A percentile compares a stretch with the other conserved stretches of the same genome.
Conservation (phyloP, 2,113 vertebrate genomes). For the Hiodon tergisus region DNA sequence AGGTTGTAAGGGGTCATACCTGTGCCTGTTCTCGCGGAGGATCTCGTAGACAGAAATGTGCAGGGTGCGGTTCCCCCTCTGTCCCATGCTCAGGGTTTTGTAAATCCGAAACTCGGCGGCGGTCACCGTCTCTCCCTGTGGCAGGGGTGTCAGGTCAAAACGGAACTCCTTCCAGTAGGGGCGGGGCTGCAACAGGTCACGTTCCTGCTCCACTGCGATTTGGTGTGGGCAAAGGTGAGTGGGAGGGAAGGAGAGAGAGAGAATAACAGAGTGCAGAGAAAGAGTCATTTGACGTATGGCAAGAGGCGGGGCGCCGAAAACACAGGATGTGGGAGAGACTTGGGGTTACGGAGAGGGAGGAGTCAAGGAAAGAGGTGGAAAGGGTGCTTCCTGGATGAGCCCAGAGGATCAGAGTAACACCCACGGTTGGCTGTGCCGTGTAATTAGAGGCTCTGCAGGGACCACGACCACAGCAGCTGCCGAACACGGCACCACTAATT, state of each 20-base stretch:
- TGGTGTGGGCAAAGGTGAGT: background rate
- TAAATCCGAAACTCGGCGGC: slow-evolving; percentile 90
- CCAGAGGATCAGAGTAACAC: slow-evolving; percentile 38
- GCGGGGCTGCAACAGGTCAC: slow-evolving; percentile 69
- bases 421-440: slow-evolving; percentile 27
- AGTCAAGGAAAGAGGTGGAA: background rate
- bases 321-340: background rate
- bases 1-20: slow-evolving; percentile 49
- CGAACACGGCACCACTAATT: slow-evolving; percentile 65
- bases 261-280: background rate
- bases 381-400: slow-evolving; percentile 40
- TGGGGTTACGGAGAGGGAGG: background rate
- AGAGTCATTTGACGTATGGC: background rate
- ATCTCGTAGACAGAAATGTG: slow-evolving; percentile 86
- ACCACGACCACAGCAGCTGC: slow-evolving; percentile 57
- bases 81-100: slow-evolving; percentile 68
- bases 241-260: background rate
- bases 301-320: background rate
- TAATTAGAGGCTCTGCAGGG: slow-evolving; percentile 67
- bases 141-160: slow-evolving; percentile 88
- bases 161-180: slow-evolving; percentile 94
- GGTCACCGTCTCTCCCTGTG: slow-evolving; percentile 77
- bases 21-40: slow-evolving; percentile 67
- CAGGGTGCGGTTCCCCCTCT: slow-evolving; percentile 71
- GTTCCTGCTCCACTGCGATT: slow-evolving; percentile 80